Evolutionary conservation across 2,888 invertebrate species (phyloP), one percentile per base, ranked within the genome.

Genomic region (Cybosia mesomella): DNA sequence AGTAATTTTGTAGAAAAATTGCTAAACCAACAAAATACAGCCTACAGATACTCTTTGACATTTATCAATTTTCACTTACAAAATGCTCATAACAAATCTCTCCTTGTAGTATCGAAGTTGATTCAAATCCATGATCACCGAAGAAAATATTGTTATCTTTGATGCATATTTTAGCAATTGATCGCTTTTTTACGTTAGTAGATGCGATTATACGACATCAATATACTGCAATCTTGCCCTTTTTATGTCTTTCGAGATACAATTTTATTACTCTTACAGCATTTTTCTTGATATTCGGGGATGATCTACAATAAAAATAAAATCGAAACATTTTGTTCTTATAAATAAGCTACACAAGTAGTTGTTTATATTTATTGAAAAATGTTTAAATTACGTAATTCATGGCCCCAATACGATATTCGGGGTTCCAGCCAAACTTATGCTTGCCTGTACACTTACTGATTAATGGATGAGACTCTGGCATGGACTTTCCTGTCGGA

Each of bases 201-300:
- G 58, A 74, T 77, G 75, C 68, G 75, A 80, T 80, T 77, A 79
- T 70, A 75, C 77, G 79, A 77, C 70, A 71, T 79, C 81, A 81
- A 75, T 81, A 77, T 79, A 79, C 69, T 75, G 74, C 80, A 77
- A 81, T 81, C 82, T 77, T 74, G 74, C 74, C 70, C 63, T 57
- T 75, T 80, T 81, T 79, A 80, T 73, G 65, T 62, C 64, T 55
- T 60, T 73, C 43, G 32, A 73, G 77, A 79, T 77, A 77, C 75
- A 75, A 79, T 64, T 75, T 80, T 77, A 80, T 76, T 74, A 67
- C 76, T 60, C 67, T 72, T 63, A 67, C 70, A 71, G 66, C 53
- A 77, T 74, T 80, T 75, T 79, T 80, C 71, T 68, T 73, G 70
- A 70, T 72, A 73, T 79, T 79, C 64, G 64, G 68, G 69, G 72